Evolutionary conservation across 2,797 vertebrate genomes (phyloP).

Genomic region (Xiphophorus birchmanni): DNA sequence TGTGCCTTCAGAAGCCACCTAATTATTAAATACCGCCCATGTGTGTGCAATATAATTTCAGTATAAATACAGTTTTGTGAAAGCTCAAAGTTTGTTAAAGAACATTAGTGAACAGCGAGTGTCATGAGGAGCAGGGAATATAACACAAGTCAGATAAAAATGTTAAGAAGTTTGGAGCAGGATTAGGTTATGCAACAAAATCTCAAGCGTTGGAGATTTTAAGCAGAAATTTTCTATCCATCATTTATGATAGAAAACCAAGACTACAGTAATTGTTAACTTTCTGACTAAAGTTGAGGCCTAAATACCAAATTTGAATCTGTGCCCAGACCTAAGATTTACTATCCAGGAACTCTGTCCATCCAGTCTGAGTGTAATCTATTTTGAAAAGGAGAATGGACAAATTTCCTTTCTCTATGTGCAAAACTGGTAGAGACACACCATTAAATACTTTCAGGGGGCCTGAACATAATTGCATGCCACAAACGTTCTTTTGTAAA

Average conservation of each 20-base stretch:
- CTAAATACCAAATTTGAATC: neutral
- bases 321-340: neutral
- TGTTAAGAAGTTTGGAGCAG: neutral
- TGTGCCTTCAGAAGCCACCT: neutral
- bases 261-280: neutral
- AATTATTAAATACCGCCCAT: neutral
- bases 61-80: neutral
- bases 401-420: neutral
- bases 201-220: neutral
- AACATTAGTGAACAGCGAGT: neutral
- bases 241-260: no score
- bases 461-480: no score
- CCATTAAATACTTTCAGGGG: neutral
- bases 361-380: neutral
- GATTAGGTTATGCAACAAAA: neutral
- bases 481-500: no score
- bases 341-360: neutral
- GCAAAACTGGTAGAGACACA: neutral
- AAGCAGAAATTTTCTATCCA: neutral
- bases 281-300: neutral
- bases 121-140: neutral
- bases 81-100: neutral
- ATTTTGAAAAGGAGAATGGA: neutral
- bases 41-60: neutral
- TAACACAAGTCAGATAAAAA: neutral